A percentile compares a stretch with the other conserved stretches of the same genome.
These are phyloP conservation scores for Chironomus striatipennis DNA, from an alignment of 1,140 invertebrate genomes.

Conservation along the genomic window DNA sequence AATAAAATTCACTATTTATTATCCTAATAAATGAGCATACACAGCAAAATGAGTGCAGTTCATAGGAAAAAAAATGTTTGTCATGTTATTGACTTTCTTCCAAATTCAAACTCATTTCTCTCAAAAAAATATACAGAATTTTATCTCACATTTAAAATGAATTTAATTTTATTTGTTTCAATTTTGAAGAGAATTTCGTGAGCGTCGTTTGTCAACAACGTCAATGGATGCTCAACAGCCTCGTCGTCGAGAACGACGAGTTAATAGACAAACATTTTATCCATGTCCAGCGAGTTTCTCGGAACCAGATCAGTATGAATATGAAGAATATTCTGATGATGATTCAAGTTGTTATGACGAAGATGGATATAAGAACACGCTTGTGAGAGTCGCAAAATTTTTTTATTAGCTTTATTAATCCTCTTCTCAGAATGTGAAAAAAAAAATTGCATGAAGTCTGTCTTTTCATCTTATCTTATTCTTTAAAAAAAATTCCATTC, in stretches of 20 bases:
- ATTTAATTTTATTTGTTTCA: slow-evolving; percentile 34
- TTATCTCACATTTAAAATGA: too few relatives aligned
- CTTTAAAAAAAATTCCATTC: background rate
- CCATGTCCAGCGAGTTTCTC: slow-evolving; percentile 53
- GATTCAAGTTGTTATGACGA: slow-evolving; percentile 38
- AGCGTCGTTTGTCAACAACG: slow-evolving; percentile 46
- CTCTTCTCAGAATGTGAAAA: too few relatives aligned
- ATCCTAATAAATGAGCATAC: too few relatives aligned
- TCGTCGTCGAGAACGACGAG: slow-evolving; percentile 29
- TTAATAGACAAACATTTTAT: slow-evolving; percentile 52
- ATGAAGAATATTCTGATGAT: slow-evolving; percentile 38
- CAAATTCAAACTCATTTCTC: too few relatives aligned
- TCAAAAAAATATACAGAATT: background rate
- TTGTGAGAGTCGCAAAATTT: slow-evolving; percentile 29
- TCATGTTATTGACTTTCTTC: background rate
- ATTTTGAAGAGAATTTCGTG: slow-evolving; percentile 40
- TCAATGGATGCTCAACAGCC: slow-evolving; percentile 46
- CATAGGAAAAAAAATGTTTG: slow-evolving; percentile 16
- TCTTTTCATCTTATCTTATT: too few relatives aligned
- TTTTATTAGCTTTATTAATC: background rate
- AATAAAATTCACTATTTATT: too few relatives aligned
- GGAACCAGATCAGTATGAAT: slow-evolving; percentile 43
- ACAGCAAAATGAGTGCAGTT: background rate
- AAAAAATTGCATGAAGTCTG: background rate
- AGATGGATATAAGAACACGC: slow-evolving; percentile 30